Evolutionary conservation across 2,113 vertebrate species (phyloP).

Genomic region (Stegastes partitus): DNA sequence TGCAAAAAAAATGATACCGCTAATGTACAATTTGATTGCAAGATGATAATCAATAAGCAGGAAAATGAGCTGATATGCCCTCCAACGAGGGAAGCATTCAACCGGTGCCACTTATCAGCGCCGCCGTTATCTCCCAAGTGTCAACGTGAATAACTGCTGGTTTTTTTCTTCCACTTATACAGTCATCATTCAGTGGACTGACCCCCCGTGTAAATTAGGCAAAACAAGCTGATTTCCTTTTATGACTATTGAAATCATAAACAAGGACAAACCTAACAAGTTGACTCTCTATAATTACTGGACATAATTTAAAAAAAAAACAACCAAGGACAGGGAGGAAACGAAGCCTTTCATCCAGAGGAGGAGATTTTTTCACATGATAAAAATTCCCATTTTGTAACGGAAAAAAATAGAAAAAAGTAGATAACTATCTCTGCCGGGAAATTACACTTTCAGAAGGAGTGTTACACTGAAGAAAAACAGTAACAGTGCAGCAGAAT

Average conservation of each 20-base stretch:
- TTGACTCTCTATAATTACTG: constrained; percentile 18
- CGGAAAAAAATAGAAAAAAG: neutral
- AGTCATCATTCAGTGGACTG: constrained; percentile 7
- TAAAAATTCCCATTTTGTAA: too few relatives aligned
- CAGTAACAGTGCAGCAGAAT: neutral
- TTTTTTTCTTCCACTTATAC: neutral
- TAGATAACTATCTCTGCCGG: constrained; percentile 31
- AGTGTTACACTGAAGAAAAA: constrained; percentile 1
- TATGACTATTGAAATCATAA: constrained; percentile 1
- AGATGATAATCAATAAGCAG: neutral
- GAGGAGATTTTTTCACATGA: neutral
- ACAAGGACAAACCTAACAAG: neutral
- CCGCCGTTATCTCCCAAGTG: neutral
- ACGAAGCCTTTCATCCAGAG: constrained; percentile 16
- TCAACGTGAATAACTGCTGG: neutral
- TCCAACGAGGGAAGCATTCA: constrained; percentile 1
- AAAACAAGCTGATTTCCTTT: constrained; percentile 18
- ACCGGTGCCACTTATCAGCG: constrained; percentile 1
- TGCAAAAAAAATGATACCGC: neutral
- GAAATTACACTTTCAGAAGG: constrained; percentile 9
- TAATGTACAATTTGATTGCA: neutral
- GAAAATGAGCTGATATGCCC: neutral
- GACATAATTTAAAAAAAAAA: constrained; percentile 37
- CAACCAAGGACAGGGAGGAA: constrained; percentile 16
- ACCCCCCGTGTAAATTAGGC: neutral